Evolutionary conservation across 2,888 invertebrate species (phyloP), one percentile per base, ranked within the genome.

Genomic region (Pandemis heparana): DNA sequence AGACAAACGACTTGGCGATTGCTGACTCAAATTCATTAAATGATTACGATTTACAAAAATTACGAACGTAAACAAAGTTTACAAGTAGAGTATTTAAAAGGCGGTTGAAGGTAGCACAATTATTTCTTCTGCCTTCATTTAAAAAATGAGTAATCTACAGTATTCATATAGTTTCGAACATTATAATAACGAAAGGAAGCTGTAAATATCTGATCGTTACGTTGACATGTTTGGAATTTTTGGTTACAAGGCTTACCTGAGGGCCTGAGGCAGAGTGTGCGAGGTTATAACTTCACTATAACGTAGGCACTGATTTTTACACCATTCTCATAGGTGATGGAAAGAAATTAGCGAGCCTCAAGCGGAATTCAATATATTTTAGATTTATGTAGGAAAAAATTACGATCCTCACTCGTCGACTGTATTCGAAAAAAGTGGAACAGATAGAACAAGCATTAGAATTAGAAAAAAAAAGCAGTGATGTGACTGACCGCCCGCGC

Each of bases 241-340:
- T 68, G 72, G 72, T 72, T 68, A 67, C 53, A 62, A 60, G 53
- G 32, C 61, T 72, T 56, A 72, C 62, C 62, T 68, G 12, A 43
- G 38, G n/a, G n/a, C n/a, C n/a, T 51, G 41, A 6, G 16, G 12
- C 12, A 12, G 43, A 12, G 12, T 43, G 43, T 43, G 43, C 41
- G 14, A 46, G 23, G 63, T 46, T 46, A 63, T 63, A 18, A 23
- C 32, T 23, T 56, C 56, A 56, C 10, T 12, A 32, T 32, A 56
- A 63, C 23, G 46, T 23, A 46, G 23, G 14, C 23, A 63, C 23
- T 46, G 8, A n/a, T 46, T 43, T 23, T 7, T n/a, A 23, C 46
- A 46, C 63, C 14, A 32, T 46, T 10, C 6, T n/a, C 23, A 12
- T 6, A 63, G 7, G 23, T 32, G 23, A 32, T 32, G 23, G 23